Conservation (phyloP, 1,140 invertebrate genomes). For the Anoplophora glabripennis region DNA sequence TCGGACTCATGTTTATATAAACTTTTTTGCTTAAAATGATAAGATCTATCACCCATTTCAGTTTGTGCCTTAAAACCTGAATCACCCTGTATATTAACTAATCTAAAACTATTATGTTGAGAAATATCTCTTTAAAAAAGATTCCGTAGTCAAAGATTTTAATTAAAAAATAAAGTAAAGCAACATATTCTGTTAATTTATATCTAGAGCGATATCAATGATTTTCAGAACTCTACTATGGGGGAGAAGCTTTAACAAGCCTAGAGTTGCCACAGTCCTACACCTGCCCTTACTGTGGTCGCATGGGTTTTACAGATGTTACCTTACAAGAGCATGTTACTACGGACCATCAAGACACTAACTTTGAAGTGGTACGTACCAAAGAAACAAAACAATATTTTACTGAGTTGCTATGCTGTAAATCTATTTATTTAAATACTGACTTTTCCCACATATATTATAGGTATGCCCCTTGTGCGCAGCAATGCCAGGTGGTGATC, state of each 20-base stretch:
- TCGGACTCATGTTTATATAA: too few relatives aligned
- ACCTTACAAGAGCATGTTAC: constrained; percentile 91
- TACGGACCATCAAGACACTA: constrained; percentile 80
- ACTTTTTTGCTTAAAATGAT: too few relatives aligned
- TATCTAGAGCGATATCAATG: neutral
- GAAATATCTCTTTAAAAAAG: too few relatives aligned
- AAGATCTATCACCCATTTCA: too few relatives aligned
- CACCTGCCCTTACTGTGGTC: constrained; percentile 94
- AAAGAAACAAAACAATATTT: constrained; percentile 1
- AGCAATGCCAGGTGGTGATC: constrained; percentile 90
- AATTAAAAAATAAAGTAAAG: too few relatives aligned
- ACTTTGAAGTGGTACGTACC: constrained; percentile 75
- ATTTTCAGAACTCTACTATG: constrained; percentile 86
- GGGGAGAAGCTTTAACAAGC: constrained; percentile 81
- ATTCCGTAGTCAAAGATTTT: too few relatives aligned
- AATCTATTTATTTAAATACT: neutral
- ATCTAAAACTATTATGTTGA: too few relatives aligned
- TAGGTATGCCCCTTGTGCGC: constrained; percentile 95
- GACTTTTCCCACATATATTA: constrained; percentile 16
- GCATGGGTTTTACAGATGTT: constrained; percentile 92
- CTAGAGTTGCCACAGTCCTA: constrained; percentile 92
- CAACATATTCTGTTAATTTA: too few relatives aligned
- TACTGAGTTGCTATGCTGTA: neutral
- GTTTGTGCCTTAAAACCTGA: too few relatives aligned
- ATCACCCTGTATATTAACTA: too few relatives aligned